Conservation (phyloP, 2,113 vertebrate genomes). For the Larimichthys polyactis region DNA sequence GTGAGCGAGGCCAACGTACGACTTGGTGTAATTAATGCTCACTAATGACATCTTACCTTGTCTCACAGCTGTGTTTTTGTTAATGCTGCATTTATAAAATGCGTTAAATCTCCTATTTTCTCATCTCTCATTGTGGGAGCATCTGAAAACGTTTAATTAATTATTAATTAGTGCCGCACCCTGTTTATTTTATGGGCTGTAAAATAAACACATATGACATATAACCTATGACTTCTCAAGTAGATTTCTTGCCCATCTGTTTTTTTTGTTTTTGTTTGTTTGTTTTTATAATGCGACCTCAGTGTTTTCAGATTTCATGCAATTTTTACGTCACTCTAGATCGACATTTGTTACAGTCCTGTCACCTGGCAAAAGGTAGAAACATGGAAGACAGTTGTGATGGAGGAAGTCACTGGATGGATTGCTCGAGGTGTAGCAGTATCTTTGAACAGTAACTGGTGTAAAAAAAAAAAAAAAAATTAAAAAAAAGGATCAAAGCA, state of each 20-base stretch:
- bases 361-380: too few species aligned
- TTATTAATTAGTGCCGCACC: too few species aligned
- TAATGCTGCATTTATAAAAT: background rate
- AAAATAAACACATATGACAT: background rate
- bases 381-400: too few species aligned
- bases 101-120: background rate
- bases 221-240: background rate
- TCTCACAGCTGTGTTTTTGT: background rate
- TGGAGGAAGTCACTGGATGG: too few species aligned
- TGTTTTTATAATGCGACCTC: too few species aligned
- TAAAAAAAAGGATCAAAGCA: background rate
- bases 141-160: background rate
- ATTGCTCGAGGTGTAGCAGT: background rate
- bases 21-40: slow-evolving; percentile 7
- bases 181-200: background rate
- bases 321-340: too few species aligned
- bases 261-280: too few species aligned
- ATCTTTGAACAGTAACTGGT: background rate
- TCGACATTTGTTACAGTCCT: too few species aligned
- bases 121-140: background rate
- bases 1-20: slow-evolving; percentile 77
- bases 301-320: too few species aligned
- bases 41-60: background rate
- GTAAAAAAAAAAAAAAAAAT: too few species aligned
- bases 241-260: background rate